Base-by-base conservation (phyloP, 2,888 invertebrate genomes). In the Deilephila porcellus region DNA sequence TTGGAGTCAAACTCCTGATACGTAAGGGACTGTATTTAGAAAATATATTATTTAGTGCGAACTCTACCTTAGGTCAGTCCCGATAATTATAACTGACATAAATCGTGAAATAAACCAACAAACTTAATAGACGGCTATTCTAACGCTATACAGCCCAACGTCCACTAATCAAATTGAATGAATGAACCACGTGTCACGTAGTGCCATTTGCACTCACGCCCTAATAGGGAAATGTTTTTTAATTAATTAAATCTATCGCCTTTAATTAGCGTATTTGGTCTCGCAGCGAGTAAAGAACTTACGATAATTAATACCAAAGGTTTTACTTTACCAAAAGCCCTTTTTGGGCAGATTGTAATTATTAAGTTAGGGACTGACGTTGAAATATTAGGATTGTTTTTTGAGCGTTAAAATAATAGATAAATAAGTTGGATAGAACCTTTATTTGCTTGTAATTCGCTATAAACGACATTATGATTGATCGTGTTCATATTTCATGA, bases 401-500 rank as follows among this genome's bases (percentile, higher is more conserved):
- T 70, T 70, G 74, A 76, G 77, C 75, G 74, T 78, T 75, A 74
- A 75, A 77, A 81, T 80, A 75, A 76, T 75, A 79, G 74, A 83
- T 83, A 82, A 83, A 84, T 84, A 82, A 80, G 76, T 83, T 81
- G 78, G 77, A 80, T 79, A 80, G 77, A 76, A 77, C 76, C 77
- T 77, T 74, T 77, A 73, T 76, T 75, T 78, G 80, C 80, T 85
- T 82, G 82, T 82, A 79, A 76, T 73, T 73, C 74, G 79, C 77
- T 79, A 75, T 78, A 79, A 76, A 76, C 76, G 75, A 76, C 64
- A 62, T 37, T 77, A 78, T 83, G 86, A 86, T 82, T 78, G 78
- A 86, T 85, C 77, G 80, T 78, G 76, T 79, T 78, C 76, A 82
- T 86, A 83, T 83, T 83, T 86, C 80, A 70, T 62, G 56, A 45